phyloP scores from a whole-genome alignment of 2,888 invertebrate genomes.

The Andrena minutula region DNA sequence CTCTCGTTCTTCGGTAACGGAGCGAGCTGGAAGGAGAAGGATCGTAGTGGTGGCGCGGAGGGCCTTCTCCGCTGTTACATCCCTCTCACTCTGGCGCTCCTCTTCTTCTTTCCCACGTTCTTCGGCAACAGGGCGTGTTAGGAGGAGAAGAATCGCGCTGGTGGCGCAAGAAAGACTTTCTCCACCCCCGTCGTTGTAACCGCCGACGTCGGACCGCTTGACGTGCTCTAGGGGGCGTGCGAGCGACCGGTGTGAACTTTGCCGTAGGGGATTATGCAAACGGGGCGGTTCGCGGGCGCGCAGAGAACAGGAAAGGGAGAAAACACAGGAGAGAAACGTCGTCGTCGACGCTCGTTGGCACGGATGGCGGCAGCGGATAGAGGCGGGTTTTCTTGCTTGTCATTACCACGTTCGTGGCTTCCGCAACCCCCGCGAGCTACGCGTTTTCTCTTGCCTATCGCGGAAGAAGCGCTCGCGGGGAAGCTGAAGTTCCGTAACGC shows the following conservation, averaged over 20 bases:
- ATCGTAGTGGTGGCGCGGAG: constrained; percentile 25
- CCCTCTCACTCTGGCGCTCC: too few species aligned
- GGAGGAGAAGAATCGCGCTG: constrained; percentile 32
- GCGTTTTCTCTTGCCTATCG: constrained; percentile 46
- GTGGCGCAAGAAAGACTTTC: constrained; percentile 44
- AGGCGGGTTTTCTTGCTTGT: constrained; percentile 76
- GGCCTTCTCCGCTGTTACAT: constrained; percentile 28
- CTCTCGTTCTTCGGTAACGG: constrained; percentile 16
- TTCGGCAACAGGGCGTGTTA: constrained; percentile 1
- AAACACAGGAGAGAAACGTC: constrained; percentile 53
- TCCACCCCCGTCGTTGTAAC: constrained; percentile 48
- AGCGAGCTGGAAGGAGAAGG: constrained; percentile 21
- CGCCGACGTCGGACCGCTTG: constrained; percentile 63
- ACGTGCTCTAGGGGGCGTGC: constrained; percentile 66
- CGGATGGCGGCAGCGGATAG: constrained; percentile 51
- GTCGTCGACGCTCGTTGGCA: constrained; percentile 49
- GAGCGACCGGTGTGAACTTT: constrained; percentile 78
- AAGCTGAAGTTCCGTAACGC: constrained; percentile 26
- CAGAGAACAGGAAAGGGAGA: constrained; percentile 58
- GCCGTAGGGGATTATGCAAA: constrained; percentile 81
- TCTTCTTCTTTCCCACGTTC: too few species aligned
- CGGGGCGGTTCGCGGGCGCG: constrained; percentile 68
- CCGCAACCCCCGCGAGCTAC: constrained; percentile 52
- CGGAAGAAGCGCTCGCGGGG: constrained; percentile 19
- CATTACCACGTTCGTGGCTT: constrained; percentile 79